Evolutionary conservation across 2,888 invertebrate genomes (phyloP), one percentile per base, ranked within the genome.

Genomic region (Oscheius sp.): DNA sequence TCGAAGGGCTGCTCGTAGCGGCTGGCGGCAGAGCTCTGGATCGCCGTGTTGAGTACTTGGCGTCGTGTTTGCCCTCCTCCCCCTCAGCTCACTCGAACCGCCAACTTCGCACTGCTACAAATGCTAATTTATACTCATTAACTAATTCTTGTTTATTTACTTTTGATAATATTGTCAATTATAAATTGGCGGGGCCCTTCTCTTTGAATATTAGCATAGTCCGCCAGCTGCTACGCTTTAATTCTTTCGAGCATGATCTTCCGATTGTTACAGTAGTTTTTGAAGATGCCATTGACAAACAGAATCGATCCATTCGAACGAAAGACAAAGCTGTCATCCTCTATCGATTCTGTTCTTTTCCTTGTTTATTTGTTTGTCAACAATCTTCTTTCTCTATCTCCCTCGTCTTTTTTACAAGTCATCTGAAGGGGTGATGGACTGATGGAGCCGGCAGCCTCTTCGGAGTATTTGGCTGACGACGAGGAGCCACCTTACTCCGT

Each of bases 401-500:
- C 25, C 13, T 6, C 21, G 16, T 25, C 25, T 21, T 21, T 52
- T 55, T 55, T 21, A 18, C 55, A 21, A 16, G 21, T 2, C n/a
- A n/a, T 25, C 25, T 58, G 16, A 43, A 45, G 66, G 49, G 66
- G 66, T 46, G 66, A 66, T 49, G 66, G 66, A 13, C 29, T 53
- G 21, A 61, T 68, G 70, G 59, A 53, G 59, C 58, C 61, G 53
- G 70, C 53, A 52, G 41, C 55, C 27, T 64, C 64, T 43, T 72
- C 72, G 52, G 71, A 63, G 45, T 64, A 73, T 56, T n/a, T 52
- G 25, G 74, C 72, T 16, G 74, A 74, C 45, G 73, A 66, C 35
- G 73, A 71, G 27, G 79, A 74, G 21, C 72, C 80, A 12, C 77
- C 74, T 49, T 79, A 76, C 27, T 75, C 80, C 6, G 83, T 83